Evolutionary conservation across 1,140 invertebrate genomes (phyloP).

Genomic region (Dufourea novaeangliae): DNA sequence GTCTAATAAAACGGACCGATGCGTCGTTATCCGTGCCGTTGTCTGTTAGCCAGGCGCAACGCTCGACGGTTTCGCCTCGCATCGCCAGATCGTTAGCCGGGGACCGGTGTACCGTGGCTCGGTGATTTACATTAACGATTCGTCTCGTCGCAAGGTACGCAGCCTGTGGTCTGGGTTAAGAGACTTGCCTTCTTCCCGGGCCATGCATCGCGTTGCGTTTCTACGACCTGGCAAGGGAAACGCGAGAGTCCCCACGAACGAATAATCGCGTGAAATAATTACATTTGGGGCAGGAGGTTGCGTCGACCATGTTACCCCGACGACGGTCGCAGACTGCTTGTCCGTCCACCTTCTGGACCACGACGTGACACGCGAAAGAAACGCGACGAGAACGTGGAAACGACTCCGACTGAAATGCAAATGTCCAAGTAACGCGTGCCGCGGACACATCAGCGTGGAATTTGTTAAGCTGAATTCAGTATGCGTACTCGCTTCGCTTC

Average conservation of each 20-base stretch:
- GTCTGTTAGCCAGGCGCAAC: background rate
- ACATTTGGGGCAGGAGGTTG: no score
- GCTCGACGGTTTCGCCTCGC: slow-evolving; percentile 16
- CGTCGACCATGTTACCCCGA: no score
- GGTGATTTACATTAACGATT: slow-evolving; percentile 39
- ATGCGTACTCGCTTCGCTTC: slow-evolving; percentile 29
- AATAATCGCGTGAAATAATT: slow-evolving; percentile 63
- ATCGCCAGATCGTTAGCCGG: slow-evolving; percentile 25
- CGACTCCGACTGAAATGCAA: background rate
- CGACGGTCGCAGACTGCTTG: slow-evolving; percentile 47
- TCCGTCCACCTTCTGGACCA: no score
- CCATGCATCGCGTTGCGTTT: background rate
- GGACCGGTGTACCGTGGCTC: slow-evolving; percentile 9
- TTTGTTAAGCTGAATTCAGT: slow-evolving; percentile 37
- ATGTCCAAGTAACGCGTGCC: background rate
- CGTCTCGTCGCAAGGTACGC: slow-evolving; percentile 13
- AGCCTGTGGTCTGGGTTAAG: background rate
- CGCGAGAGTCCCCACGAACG: background rate
- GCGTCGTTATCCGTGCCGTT: slow-evolving; percentile 11
- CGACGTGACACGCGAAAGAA: slow-evolving; percentile 67
- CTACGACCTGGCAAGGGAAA: background rate
- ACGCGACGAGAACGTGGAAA: background rate
- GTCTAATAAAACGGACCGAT: slow-evolving; percentile 18
- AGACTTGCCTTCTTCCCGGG: background rate
- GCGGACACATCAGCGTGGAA: background rate